Percentiles rank a stretch among this genome's conserved stretches.
Evolutionary conservation across 2,113 vertebrate species (phyloP).

Genomic region (Vulpes vulpes): DNA sequence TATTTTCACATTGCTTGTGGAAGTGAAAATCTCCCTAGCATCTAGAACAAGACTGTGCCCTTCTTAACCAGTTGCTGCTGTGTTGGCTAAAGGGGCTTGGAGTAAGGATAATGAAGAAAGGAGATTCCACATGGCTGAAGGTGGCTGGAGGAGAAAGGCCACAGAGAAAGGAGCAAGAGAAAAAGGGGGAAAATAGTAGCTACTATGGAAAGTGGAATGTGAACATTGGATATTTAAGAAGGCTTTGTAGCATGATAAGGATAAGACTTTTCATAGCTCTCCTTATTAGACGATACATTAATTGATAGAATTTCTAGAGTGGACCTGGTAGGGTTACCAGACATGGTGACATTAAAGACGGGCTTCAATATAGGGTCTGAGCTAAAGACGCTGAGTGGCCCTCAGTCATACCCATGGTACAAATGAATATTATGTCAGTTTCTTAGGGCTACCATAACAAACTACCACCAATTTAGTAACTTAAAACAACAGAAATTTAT

Average conservation of each 20-base stretch:
- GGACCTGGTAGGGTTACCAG: not conserved
- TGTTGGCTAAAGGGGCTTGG: not conserved
- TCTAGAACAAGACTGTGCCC: not conserved
- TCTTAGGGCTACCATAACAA: not conserved
- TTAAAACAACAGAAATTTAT: not conserved
- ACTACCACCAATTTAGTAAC: no score
- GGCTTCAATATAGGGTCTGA: not conserved
- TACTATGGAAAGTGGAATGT: not conserved
- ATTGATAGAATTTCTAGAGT: not conserved
- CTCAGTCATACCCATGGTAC: accelerated
- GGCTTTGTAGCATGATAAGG: not conserved
- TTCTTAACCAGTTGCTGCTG: not conserved
- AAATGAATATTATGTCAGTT: not conserved
- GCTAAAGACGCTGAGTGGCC: not conserved
- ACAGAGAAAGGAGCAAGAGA: not conserved
- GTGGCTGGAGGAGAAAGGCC: not conserved
- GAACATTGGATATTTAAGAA: not conserved
- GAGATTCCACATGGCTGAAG: no score
- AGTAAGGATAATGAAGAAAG: not conserved
- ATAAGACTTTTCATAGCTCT: accelerated
- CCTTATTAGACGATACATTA: not conserved
- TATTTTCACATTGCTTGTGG: not conserved
- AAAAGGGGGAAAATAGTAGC: not conserved
- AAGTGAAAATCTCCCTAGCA: no score
- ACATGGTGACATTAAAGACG: not conserved